Percentiles rank a stretch among this genome's conserved stretches.
Evolutionary conservation across 1,140 invertebrate genomes (phyloP).

Genomic region (Drosophila tsacasi): DNA sequence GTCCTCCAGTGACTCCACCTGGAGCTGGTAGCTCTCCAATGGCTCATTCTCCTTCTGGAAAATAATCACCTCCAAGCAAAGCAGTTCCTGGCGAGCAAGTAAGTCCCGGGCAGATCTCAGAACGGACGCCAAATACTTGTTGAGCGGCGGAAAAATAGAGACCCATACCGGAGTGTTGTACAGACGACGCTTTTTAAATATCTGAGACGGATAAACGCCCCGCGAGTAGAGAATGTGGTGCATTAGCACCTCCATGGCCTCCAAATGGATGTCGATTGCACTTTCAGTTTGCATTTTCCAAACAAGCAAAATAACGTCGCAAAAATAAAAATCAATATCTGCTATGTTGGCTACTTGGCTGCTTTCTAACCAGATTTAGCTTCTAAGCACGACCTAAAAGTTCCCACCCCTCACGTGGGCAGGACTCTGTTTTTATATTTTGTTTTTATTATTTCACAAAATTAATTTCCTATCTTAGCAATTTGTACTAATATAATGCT

Average conservation of each 20-base stretch:
- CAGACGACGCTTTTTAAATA: slow-evolving; percentile 72
- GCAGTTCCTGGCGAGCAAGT: slow-evolving; percentile 30
- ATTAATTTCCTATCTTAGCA: no score
- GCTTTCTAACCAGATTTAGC: not conserved
- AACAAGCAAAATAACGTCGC: slow-evolving; percentile 9
- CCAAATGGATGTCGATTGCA: slow-evolving; percentile 57
- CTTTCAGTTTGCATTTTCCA: slow-evolving; percentile 55
- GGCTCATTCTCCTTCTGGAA: slow-evolving; percentile 47
- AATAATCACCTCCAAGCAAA: slow-evolving; percentile 62
- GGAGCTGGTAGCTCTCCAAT: slow-evolving; percentile 60
- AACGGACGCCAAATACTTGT: slow-evolving; percentile 65
- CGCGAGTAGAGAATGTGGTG: slow-evolving; percentile 78
- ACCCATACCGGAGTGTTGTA: slow-evolving; percentile 76
- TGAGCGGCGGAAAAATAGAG: slow-evolving; percentile 72
- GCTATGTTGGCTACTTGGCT: not conserved
- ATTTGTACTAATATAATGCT: no score
- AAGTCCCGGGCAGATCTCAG: slow-evolving; percentile 58
- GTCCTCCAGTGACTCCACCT: slow-evolving; percentile 11
- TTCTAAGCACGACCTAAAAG: no score
- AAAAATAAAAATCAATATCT: slow-evolving; percentile 15
- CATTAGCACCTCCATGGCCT: slow-evolving; percentile 76
- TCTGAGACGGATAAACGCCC: slow-evolving; percentile 71
- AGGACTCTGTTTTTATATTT: no score
- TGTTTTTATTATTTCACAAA: no score
- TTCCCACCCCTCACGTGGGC: no score